These are phyloP conservation scores for Rhinoptilus africanus DNA, from an alignment of 2,113 vertebrate species.

Conservation along the genomic window DNA sequence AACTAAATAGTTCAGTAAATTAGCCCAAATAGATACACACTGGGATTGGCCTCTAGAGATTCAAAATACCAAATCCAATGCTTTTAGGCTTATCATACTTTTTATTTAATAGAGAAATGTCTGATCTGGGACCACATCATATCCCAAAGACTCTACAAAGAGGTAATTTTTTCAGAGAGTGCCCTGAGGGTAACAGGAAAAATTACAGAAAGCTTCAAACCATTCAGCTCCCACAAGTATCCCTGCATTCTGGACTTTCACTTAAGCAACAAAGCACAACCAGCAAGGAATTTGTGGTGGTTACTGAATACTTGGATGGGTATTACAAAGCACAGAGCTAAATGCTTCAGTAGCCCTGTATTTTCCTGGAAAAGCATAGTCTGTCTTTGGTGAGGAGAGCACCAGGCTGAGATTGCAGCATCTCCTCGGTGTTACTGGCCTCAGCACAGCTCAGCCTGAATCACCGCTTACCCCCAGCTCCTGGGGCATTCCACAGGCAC, in stretches of 20 bases:
- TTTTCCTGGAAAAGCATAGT: neutral
- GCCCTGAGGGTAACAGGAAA: conserved; percentile 45
- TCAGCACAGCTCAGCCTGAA: neutral
- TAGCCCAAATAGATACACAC: conserved; percentile 41
- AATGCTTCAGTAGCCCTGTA: neutral
- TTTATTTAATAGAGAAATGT: conserved; percentile 39
- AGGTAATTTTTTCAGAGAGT: conserved; percentile 32
- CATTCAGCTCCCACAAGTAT: conserved; percentile 28
- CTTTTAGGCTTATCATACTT: conserved; percentile 59
- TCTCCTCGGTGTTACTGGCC: neutral
- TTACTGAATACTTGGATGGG: neutral
- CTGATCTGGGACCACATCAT: conserved; percentile 27
- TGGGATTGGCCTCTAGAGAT: conserved; percentile 36
- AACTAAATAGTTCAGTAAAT: conserved; percentile 46
- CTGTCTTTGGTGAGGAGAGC: neutral
- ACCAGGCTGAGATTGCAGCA: neutral
- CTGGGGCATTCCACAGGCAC: neutral
- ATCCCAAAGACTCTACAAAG: conserved; percentile 46
- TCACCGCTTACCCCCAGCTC: neutral
- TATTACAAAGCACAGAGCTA: neutral
- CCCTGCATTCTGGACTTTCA: conserved; percentile 1
- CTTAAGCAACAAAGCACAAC: conserved; percentile 22
- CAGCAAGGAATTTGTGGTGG: neutral
- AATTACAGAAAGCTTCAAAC: conserved; percentile 51
- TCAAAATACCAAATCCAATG: conserved; percentile 25